Evolutionary conservation across 2,888 invertebrate genomes (phyloP).

Genomic region (Margaritifera margaritifera): DNA sequence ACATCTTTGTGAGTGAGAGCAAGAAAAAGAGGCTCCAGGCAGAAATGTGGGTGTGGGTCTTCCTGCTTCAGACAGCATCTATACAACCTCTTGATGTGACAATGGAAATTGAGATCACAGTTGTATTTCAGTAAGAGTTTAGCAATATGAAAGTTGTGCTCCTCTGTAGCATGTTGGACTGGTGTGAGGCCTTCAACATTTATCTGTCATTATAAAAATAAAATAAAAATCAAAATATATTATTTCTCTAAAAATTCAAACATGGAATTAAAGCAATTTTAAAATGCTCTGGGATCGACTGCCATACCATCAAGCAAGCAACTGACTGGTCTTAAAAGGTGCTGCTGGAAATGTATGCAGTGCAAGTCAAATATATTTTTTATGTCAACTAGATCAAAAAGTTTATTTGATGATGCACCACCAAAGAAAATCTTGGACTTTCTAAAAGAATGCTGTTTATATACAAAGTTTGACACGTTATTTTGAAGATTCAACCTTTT

Average conservation of each 20-base stretch:
- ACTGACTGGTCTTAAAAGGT: not conserved
- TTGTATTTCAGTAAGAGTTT: slow-evolving; percentile 63
- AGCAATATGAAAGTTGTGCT: slow-evolving; percentile 53
- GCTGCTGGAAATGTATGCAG: too few relatives aligned
- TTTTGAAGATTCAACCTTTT: too few relatives aligned
- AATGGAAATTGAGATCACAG: slow-evolving; percentile 64
- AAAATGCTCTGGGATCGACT: not conserved
- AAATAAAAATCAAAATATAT: slow-evolving; percentile 2
- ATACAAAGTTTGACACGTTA: too few relatives aligned
- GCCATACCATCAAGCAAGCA: not conserved
- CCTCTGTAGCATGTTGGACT: slow-evolving; percentile 60
- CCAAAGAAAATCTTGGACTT: too few relatives aligned
- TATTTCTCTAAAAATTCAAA: not conserved
- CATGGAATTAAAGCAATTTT: not conserved
- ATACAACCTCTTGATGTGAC: slow-evolving; percentile 45
- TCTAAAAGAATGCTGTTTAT: too few relatives aligned
- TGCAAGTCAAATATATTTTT: too few relatives aligned
- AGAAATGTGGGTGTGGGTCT: slow-evolving; percentile 69
- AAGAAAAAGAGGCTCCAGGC: slow-evolving; percentile 67
- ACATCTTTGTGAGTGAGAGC: slow-evolving; percentile 66
- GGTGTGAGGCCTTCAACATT: slow-evolving; percentile 63
- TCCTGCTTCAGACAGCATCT: slow-evolving; percentile 62
- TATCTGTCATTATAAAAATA: slow-evolving; percentile 51
- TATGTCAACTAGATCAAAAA: too few relatives aligned
- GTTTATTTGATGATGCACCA: too few relatives aligned